phyloP scores from a whole-genome alignment of 1,140 invertebrate species.

The Drosophila carrolli region DNA sequence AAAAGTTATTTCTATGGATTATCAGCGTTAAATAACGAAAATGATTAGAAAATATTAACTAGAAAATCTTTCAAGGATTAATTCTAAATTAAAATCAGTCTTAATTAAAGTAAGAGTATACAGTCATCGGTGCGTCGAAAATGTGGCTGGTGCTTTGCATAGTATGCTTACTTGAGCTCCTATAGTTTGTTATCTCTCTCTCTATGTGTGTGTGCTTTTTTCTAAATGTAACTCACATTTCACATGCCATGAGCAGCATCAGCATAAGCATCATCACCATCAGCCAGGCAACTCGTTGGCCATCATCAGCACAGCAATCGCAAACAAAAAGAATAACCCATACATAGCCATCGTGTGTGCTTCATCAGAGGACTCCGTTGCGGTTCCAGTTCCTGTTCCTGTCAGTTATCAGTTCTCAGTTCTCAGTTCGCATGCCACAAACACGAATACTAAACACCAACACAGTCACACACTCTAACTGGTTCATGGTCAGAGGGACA shows the following conservation, averaged over 20 bases:
- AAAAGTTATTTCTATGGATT: no score
- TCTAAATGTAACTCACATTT: constrained; percentile 55
- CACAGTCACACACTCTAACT: constrained; percentile 16
- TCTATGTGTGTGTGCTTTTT: constrained; percentile 48
- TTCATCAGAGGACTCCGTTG: constrained; percentile 47
- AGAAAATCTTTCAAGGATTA: no score
- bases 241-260: constrained; percentile 46
- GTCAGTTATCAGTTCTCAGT: constrained; percentile 65
- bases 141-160: constrained; percentile 1
- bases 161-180: constrained; percentile 11
- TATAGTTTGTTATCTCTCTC: constrained; percentile 33
- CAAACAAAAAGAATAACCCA: constrained; percentile 15
- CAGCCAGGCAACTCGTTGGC: constrained; percentile 16
- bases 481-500: constrained; percentile 34
- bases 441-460: neutral
- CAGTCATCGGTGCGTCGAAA: neutral
- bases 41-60: no score
- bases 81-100: neutral
- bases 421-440: constrained; percentile 53
- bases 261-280: constrained; percentile 24
- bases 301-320: constrained; percentile 28
- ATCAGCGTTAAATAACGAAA: no score
- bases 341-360: constrained; percentile 17
- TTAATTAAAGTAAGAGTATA: neutral
- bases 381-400: constrained; percentile 56